A percentile compares a stretch with the other conserved stretches of the same genome.
Conservation (phyloP, 2,797 vertebrate species). For the Leuciscus waleckii region DNA sequence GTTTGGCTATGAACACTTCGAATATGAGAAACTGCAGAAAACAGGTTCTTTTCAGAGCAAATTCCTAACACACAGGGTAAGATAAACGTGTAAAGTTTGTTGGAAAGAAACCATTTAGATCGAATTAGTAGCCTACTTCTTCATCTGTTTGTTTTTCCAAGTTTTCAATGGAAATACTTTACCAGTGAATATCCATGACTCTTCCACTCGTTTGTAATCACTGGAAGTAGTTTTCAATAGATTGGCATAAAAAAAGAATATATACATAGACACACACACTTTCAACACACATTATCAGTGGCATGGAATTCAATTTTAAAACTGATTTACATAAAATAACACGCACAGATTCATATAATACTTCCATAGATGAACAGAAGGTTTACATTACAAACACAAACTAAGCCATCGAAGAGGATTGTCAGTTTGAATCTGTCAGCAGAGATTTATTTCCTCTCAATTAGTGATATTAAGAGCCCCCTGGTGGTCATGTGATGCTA, state of each 20-base stretch:
- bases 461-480: constrained; percentile 30
- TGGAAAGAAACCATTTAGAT: neutral
- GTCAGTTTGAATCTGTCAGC: constrained; percentile 19
- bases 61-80: neutral
- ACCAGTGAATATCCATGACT: neutral
- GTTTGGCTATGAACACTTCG: neutral
- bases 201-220: neutral
- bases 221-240: too few species aligned
- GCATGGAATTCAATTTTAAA: too few species aligned
- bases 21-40: neutral
- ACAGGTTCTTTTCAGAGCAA: neutral
- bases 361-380: constrained; percentile 7
- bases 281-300: too few species aligned
- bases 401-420: constrained; percentile 20
- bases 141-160: neutral
- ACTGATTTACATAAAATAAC: neutral
- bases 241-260: too few species aligned
- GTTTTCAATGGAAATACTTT: neutral
- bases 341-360: neutral
- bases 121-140: neutral
- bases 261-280: too few species aligned
- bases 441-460: constrained; percentile 9
- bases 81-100: neutral
- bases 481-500: constrained; percentile 34
- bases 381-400: constrained; percentile 10